Percentiles rank a stretch among this genome's conserved stretches.
Conservation (phyloP, 2,797 vertebrate species). For the Furcifer pardalis region DNA sequence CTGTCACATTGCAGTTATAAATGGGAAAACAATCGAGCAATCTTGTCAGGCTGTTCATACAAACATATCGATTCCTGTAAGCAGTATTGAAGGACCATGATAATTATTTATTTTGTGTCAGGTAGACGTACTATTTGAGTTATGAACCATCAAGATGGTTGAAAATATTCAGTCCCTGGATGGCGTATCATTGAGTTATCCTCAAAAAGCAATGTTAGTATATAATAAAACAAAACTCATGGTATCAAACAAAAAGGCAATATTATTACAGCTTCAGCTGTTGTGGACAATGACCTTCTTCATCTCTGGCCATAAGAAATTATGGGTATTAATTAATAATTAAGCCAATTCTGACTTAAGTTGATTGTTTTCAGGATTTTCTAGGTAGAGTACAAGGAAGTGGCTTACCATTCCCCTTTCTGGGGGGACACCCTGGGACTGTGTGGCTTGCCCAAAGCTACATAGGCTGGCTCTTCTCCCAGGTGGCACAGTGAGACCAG, state of each 20-base stretch:
- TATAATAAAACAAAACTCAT: not conserved
- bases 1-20: not conserved
- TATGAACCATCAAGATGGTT: not conserved
- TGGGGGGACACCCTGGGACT: too few relatives aligned
- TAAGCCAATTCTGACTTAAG: too few relatives aligned
- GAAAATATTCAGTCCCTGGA: not conserved
- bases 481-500: too few relatives aligned
- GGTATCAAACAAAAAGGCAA: not conserved
- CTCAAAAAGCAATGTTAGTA: not conserved
- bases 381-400: too few relatives aligned
- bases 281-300: too few relatives aligned
- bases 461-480: too few relatives aligned
- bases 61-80: slow-evolving; percentile 18
- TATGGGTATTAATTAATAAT: too few relatives aligned
- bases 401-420: too few relatives aligned
- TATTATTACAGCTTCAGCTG: not conserved
- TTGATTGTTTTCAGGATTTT: too few relatives aligned
- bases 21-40: not conserved
- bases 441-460: too few relatives aligned
- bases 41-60: slow-evolving; percentile 11
- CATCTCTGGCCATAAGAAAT: not conserved
- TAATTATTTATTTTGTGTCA: not conserved
- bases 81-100: not conserved
- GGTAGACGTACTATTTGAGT: not conserved
- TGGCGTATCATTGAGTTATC: not conserved